Evolutionary conservation across 2,797 vertebrate genomes (phyloP).

Genomic region (Manis crassicaudata): DNA sequence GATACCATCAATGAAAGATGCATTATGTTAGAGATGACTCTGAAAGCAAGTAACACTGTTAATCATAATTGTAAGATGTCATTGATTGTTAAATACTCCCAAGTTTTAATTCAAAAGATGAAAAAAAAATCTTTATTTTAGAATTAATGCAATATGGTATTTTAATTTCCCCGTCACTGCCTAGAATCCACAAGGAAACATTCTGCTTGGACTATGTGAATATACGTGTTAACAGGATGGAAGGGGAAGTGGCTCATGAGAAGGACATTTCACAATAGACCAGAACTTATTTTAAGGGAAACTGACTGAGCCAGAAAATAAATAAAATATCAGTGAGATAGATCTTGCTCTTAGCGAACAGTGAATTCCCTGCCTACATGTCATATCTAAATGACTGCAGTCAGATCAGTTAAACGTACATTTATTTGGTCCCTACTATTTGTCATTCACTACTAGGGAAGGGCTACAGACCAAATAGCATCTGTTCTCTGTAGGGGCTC

Average conservation of each 20-base stretch:
- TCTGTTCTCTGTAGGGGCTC: not conserved
- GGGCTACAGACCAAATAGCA: not conserved
- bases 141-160: conserved; percentile 31
- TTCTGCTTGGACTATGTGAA: not conserved
- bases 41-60: not conserved
- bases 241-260: conserved; percentile 37
- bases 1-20: not conserved
- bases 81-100: not conserved
- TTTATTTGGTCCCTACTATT: not conserved
- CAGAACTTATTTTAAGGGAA: not conserved
- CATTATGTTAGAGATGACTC: not conserved
- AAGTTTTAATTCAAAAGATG: conserved; percentile 35
- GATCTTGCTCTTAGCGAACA: not conserved
- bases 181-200: conserved; percentile 4
- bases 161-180: conserved; percentile 55
- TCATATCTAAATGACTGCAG: not conserved
- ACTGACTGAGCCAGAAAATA: conserved; percentile 40
- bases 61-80: not conserved
- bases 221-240: not conserved
- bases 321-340: not conserved
- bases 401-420: not conserved
- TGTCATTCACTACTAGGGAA: not conserved
- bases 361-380: not conserved
- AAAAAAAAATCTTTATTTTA: not conserved
- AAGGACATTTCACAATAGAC: conserved; percentile 64